A percentile compares a stretch with the other conserved stretches of the same genome.
Evolutionary conservation across 2,797 vertebrate genomes (phyloP).

Genomic region (Sebastes matsubarae): DNA sequence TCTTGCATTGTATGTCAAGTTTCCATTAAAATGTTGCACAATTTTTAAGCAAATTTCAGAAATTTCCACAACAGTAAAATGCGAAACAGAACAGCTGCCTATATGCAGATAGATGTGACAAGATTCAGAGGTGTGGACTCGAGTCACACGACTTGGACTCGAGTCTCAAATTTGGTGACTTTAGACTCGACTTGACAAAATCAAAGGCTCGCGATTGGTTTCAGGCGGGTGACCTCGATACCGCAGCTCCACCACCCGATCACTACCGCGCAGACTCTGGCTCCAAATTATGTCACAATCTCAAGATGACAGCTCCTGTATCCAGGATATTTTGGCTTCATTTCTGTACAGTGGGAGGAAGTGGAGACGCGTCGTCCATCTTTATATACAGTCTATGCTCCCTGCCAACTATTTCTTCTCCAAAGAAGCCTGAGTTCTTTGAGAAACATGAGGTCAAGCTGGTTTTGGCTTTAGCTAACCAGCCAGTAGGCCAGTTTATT

Average conservation of each 20-base stretch:
- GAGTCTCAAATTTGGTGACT: too few relatives aligned
- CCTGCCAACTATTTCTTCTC: background rate
- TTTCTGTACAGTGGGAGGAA: too few relatives aligned
- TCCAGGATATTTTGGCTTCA: too few relatives aligned
- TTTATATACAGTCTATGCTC: background rate
- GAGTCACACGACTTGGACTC: too few relatives aligned
- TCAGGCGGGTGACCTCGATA: too few relatives aligned
- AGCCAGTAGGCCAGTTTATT: background rate
- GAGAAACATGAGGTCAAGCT: background rate
- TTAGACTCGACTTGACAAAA: too few relatives aligned
- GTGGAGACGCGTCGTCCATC: too few relatives aligned
- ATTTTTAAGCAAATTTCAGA: background rate
- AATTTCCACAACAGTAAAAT: background rate
- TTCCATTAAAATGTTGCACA: background rate
- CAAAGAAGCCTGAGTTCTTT: background rate
- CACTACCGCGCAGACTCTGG: too few relatives aligned
- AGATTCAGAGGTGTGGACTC: too few relatives aligned
- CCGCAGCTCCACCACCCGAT: too few relatives aligned
- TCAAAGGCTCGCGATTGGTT: too few relatives aligned
- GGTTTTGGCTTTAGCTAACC: background rate
- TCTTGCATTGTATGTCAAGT: background rate
- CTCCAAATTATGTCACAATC: too few relatives aligned
- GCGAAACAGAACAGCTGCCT: background rate
- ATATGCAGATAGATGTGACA: background rate
- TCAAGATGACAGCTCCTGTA: accelerated